Percentiles rank a stretch among this genome's conserved stretches.
Evolutionary conservation across 2,797 vertebrate species (phyloP).

Genomic region (Chiloscyllium punctatum): DNA sequence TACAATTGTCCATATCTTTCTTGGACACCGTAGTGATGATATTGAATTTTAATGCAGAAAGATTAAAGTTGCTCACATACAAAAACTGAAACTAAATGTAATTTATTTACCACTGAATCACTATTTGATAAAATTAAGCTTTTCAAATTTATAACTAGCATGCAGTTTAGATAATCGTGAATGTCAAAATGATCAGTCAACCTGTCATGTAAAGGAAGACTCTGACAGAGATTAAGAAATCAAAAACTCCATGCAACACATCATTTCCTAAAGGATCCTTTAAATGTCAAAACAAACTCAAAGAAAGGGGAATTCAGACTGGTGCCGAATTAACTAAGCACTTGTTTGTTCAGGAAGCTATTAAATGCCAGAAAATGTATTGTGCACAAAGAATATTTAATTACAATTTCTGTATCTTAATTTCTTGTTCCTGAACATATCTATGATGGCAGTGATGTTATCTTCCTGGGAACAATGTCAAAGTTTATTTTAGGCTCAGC

Average conservation of each 20-base stretch:
- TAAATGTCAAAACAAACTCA: constrained; percentile 18
- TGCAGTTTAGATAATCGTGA: constrained; percentile 7
- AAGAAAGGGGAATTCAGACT: not conserved
- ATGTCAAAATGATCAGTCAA: constrained; percentile 30
- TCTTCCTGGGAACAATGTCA: not conserved
- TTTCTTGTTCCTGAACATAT: not conserved
- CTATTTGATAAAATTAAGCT: constrained; percentile 33
- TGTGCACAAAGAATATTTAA: not conserved
- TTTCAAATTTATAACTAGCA: constrained; percentile 28
- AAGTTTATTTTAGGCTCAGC: not conserved
- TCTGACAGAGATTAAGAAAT: constrained; percentile 31
- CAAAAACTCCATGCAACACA: constrained; percentile 21
- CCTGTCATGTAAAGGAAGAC: constrained; percentile 22
- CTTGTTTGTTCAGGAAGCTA: not conserved
- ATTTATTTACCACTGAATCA: constrained; percentile 35
- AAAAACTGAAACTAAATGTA: constrained; percentile 33
- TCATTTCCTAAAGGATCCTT: not conserved
- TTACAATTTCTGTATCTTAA: constrained; percentile 3
- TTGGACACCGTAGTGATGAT: constrained; percentile 19
- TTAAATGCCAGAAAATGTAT: not conserved
- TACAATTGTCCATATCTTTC: constrained; percentile 32
- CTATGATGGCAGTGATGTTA: not conserved
- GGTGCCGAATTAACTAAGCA: not conserved
- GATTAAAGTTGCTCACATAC: constrained; percentile 27
- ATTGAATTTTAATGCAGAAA: constrained; percentile 32